Conservation (phyloP, 2,113 vertebrate genomes). For the Seriola quinqueradiata region DNA sequence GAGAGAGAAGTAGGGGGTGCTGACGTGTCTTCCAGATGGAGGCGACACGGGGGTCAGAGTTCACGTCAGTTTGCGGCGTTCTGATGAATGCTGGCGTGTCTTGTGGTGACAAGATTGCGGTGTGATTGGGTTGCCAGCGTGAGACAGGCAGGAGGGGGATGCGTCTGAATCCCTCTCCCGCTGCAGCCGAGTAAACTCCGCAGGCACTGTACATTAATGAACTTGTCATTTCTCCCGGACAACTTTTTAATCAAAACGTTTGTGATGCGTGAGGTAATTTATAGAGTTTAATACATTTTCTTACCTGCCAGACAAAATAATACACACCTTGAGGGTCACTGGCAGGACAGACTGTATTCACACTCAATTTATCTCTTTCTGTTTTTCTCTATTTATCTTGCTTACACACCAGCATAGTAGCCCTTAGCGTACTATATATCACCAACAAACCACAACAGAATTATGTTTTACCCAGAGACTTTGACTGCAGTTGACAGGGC, state of each 20-base stretch:
- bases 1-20: conserved; percentile 51
- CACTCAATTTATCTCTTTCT: conserved; percentile 31
- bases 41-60: conserved; percentile 75
- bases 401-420: conserved; percentile 33
- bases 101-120: conserved; percentile 60
- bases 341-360: conserved; percentile 4
- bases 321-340: conserved; percentile 1
- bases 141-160: conserved; percentile 38
- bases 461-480: conserved; percentile 17
- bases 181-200: conserved; percentile 36
- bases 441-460: conserved; percentile 15
- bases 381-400: conserved; percentile 18
- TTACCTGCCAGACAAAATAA: conserved; percentile 20
- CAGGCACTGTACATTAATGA: conserved; percentile 72
- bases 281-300: conserved; percentile 26
- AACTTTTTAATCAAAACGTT: conserved; percentile 63
- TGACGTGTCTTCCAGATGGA: conserved; percentile 67
- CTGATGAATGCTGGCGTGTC: conserved; percentile 73
- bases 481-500: conserved; percentile 36
- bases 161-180: conserved; percentile 43
- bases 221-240: conserved; percentile 64
- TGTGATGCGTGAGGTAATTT: conserved; percentile 38
- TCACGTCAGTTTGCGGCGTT: conserved; percentile 67
- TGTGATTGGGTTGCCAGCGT: conserved; percentile 53
- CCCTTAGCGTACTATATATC: conserved; percentile 20